Evolutionary conservation across 2,888 invertebrate species (phyloP).

Genomic region (Carcina quercana): DNA sequence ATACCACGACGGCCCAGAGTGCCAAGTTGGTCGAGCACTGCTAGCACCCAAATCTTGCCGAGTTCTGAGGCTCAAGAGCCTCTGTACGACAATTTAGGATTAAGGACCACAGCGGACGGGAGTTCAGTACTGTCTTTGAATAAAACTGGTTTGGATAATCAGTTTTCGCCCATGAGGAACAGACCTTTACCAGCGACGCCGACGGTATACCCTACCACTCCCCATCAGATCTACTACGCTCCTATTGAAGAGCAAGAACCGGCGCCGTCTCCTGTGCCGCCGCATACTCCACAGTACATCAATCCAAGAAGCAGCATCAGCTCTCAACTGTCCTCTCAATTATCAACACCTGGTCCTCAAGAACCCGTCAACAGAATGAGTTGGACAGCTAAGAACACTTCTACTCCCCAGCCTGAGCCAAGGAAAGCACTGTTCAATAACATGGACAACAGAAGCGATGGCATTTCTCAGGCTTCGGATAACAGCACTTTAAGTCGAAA

Average conservation of each 20-base stretch:
- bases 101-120: constrained; percentile 90
- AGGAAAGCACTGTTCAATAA: constrained; percentile 48
- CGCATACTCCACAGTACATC: constrained; percentile 32
- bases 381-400: constrained; percentile 67
- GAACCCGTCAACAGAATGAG: constrained; percentile 67
- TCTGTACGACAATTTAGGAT: constrained; percentile 89
- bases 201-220: constrained; percentile 45
- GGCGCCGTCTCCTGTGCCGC: constrained; percentile 64
- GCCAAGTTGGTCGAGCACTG: constrained; percentile 85
- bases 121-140: constrained; percentile 86
- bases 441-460: constrained; percentile 44
- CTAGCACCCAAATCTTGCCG: constrained; percentile 68
- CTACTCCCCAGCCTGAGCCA: constrained; percentile 60
- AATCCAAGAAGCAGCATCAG: constrained; percentile 66
- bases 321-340: constrained; percentile 63
- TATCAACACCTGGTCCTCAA: constrained; percentile 65
- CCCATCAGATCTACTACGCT: constrained; percentile 62
- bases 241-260: constrained; percentile 72
- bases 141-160: constrained; percentile 76
- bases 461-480: constrained; percentile 46
- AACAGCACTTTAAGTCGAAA: constrained; percentile 56
- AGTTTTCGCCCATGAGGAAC: constrained; percentile 76
- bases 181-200: constrained; percentile 79
- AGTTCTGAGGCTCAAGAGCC: constrained; percentile 80
- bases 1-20: constrained; percentile 89